These are phyloP conservation scores for Chrysolina americana DNA, from an alignment of 2,888 invertebrate species.

Conservation along the genomic window DNA sequence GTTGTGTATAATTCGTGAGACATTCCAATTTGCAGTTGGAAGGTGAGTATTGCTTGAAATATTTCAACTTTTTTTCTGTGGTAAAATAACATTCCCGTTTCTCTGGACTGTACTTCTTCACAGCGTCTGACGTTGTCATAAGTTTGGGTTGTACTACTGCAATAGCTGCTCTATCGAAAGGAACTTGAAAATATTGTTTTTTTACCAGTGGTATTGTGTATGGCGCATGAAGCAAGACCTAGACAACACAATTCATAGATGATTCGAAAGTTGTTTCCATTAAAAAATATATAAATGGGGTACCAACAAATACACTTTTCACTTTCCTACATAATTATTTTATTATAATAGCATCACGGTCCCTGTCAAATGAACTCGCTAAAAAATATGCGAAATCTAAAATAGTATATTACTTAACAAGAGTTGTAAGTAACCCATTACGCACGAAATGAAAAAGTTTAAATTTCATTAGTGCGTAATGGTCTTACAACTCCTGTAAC, in stretches of 20 bases:
- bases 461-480: too few species aligned
- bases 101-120: constrained; percentile 75
- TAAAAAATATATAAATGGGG: too few species aligned
- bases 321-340: too few species aligned
- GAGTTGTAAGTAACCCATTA: too few species aligned
- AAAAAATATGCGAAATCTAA: too few species aligned
- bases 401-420: too few species aligned
- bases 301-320: too few species aligned
- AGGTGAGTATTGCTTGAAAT: constrained; percentile 79
- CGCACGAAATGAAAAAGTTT: too few species aligned
- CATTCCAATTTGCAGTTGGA: constrained; percentile 81
- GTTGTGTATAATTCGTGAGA: constrained; percentile 76
- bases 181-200: constrained; percentile 79
- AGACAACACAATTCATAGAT: not conserved
- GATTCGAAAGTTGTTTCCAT: too few species aligned
- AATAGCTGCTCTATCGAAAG: constrained; percentile 78
- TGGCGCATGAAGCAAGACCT: constrained; percentile 78
- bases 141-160: constrained; percentile 80
- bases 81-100: constrained; percentile 80
- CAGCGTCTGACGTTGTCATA: constrained; percentile 78
- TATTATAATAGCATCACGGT: too few species aligned
- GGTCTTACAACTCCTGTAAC: too few species aligned
- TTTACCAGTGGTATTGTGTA: constrained; percentile 77
- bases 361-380: too few species aligned
- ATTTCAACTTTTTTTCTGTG: constrained; percentile 75